Conservation (phyloP, 2,888 invertebrate species). For the Lasius platythorax region DNA sequence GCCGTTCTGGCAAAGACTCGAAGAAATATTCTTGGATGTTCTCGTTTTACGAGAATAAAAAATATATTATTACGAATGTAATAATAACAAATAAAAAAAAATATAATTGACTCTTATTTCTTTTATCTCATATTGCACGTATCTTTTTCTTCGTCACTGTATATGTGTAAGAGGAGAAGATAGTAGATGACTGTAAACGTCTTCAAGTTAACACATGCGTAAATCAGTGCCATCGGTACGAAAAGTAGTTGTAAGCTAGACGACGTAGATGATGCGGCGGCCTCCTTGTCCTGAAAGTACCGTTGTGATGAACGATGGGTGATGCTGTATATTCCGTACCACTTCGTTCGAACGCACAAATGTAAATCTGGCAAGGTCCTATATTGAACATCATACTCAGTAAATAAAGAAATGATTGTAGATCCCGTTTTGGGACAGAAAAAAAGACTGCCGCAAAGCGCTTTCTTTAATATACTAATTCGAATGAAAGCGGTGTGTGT, state of each 20-base stretch:
- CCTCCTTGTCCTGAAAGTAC: slow-evolving; percentile 49
- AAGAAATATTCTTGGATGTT: background rate
- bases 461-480: background rate
- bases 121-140: background rate
- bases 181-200: slow-evolving; percentile 5
- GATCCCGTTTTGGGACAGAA: background rate
- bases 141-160: background rate
- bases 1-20: background rate
- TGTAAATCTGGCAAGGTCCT: slow-evolving; percentile 18
- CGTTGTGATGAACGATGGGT: slow-evolving; percentile 34
- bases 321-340: slow-evolving; percentile 40
- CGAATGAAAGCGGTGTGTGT: background rate
- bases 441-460: background rate
- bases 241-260: slow-evolving; percentile 41
- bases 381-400: slow-evolving; percentile 24
- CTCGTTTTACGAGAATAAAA: background rate
- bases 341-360: slow-evolving; percentile 32
- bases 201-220: slow-evolving; percentile 11
- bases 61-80: background rate
- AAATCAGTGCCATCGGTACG: slow-evolving; percentile 31
- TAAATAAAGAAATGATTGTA: background rate
- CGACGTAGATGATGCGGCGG: slow-evolving; percentile 45
- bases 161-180: background rate
- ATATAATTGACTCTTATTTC: background rate
- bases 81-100: background rate